Base-by-base conservation (phyloP, 2,888 invertebrate species). In the Parapristionchus giblindavisi region DNA sequence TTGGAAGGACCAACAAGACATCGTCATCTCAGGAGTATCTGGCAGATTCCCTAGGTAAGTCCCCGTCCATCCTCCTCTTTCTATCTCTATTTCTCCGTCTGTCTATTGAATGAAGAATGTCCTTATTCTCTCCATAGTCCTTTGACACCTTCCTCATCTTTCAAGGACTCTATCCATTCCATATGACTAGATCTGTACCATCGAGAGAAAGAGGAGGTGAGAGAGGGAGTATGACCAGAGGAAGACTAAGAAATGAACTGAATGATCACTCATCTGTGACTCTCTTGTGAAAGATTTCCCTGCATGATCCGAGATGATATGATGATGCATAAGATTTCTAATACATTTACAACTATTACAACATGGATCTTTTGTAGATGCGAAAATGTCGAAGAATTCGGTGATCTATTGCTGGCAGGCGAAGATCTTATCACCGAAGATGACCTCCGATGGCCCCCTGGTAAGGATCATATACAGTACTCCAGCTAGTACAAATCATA, bases 341-440 rank as follows among this genome's bases (percentile, higher is more conserved):
- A n/a, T n/a, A n/a, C n/a, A n/a, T n/a, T n/a, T n/a, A n/a, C n/a
- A n/a, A n/a, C n/a, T n/a, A n/a, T n/a, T 8, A 27, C 27, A 32
- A 58, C 3, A 6, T 6, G 14, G 14, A 58, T 24, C 27, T 11
- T 29, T 75, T 78, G 61, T 77, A 83, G 97, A 90, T 94, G 94
- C 80, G 92, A 92, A 85, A 93, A 91, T 89, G 93, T 98, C 87
- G 94, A 94, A 83, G 97, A 98, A 90, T 97, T 98, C 90, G 93
- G 93, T 87, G 92, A 93, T 86, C 93, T 96, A 89, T 92, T 98
- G 74, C 93, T 95, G 89, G 93, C 93, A 78, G 94, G 94, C 74
- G 92, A 94, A 60, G 97, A 98, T 89, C 92, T 98, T 91, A 93
- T 97, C 78, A 96, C 94, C 40, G 95, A 93, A 83, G 95, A 96